Conservation (phyloP, 2,888 invertebrate species). For the Pandemis heparana region DNA sequence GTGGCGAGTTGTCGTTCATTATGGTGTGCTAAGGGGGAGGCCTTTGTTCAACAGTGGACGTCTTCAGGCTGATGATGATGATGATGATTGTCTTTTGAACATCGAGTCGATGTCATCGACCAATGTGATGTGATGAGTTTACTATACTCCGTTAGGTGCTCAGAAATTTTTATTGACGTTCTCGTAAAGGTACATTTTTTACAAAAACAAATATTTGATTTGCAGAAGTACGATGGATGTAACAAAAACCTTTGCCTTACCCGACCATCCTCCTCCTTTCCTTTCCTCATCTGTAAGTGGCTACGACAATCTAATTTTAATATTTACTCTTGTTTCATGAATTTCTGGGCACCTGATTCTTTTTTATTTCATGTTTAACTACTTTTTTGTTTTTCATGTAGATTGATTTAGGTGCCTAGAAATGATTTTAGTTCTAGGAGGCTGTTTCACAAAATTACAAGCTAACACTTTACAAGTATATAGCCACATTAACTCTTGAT, state of each 20-base stretch:
- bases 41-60: too few relatives aligned
- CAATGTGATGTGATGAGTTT: too few relatives aligned
- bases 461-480: background rate
- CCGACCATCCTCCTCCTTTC: constrained; percentile 58
- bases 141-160: constrained; percentile 26
- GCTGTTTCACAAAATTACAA: background rate
- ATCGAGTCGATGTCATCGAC: too few relatives aligned
- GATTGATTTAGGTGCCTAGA: constrained; percentile 28
- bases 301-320: constrained; percentile 33
- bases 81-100: too few relatives aligned
- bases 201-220: constrained; percentile 52
- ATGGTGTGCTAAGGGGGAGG: too few relatives aligned
- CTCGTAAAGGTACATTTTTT: constrained; percentile 5
- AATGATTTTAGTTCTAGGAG: constrained; percentile 6
- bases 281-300: constrained; percentile 53
- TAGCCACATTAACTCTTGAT: background rate
- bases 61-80: too few relatives aligned
- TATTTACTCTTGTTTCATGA: background rate
- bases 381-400: background rate
- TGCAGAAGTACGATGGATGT: constrained; percentile 81
- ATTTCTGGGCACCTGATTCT: constrained; percentile 41
- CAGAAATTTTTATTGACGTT: constrained; percentile 22
- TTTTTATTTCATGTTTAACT: background rate
- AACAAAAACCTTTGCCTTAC: constrained; percentile 56
- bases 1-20: too few relatives aligned